A percentile compares a stretch with the other conserved stretches of the same genome.
phyloP scores from a whole-genome alignment of 2,113 vertebrate species.

The Heloderma charlesbogerti region DNA sequence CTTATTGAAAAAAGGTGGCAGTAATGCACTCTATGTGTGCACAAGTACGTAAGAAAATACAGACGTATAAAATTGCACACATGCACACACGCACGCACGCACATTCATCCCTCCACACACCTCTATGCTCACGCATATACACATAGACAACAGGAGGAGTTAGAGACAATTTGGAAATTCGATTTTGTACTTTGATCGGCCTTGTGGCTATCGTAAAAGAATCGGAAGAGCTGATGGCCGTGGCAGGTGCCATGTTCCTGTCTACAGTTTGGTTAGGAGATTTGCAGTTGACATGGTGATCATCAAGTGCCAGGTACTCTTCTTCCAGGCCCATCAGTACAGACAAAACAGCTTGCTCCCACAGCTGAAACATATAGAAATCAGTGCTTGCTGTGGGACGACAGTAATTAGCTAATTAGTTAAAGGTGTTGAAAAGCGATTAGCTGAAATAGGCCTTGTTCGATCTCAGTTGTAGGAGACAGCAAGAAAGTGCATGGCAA shows the following conservation, averaged over 20 bases:
- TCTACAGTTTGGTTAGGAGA: slow-evolving; percentile 71
- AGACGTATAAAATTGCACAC: slow-evolving; percentile 88
- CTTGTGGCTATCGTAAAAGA: slow-evolving; percentile 76
- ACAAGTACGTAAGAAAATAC: slow-evolving; percentile 95
- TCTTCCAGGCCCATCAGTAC: not conserved
- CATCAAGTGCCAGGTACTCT: slow-evolving; percentile 59
- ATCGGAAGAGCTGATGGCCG: slow-evolving; percentile 68
- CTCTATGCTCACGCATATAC: slow-evolving; percentile 85
- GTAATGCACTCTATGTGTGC: slow-evolving; percentile 97
- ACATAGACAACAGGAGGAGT: slow-evolving; percentile 86
- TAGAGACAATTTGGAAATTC: slow-evolving; percentile 86
- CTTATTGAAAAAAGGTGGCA: slow-evolving; percentile 97
- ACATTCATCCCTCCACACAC: slow-evolving; percentile 78
- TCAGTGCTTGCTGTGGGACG: slow-evolving; percentile 81
- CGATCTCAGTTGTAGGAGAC: slow-evolving; percentile 67
- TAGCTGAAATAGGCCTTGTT: slow-evolving; percentile 60
- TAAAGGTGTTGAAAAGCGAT: slow-evolving; percentile 60
- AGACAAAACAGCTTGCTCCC: slow-evolving; percentile 70
- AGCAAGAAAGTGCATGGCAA: too few relatives aligned
- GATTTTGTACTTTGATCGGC: slow-evolving; percentile 81
- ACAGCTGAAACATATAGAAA: slow-evolving; percentile 73
- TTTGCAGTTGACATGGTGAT: slow-evolving; percentile 59
- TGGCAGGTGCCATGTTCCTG: slow-evolving; percentile 61
- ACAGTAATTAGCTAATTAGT: slow-evolving; percentile 60
- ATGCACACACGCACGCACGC: slow-evolving; percentile 63